A percentile compares a stretch with the other conserved stretches of the same genome.
Evolutionary conservation across 2,797 vertebrate genomes (phyloP).

Genomic region (Scolopax rusticola): DNA sequence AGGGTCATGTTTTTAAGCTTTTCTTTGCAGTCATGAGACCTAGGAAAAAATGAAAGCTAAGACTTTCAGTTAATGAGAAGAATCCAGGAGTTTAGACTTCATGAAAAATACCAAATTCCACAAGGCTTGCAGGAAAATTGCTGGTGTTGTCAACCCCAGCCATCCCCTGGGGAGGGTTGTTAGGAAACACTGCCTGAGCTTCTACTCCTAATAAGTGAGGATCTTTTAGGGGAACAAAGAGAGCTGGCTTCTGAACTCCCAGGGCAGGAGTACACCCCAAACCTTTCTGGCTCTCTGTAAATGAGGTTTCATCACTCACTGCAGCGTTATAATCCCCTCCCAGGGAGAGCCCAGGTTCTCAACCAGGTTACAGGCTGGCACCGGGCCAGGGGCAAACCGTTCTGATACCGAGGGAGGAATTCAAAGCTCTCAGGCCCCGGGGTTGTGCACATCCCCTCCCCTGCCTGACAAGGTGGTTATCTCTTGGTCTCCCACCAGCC

Average conservation of each 20-base stretch:
- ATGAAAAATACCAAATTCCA: constrained; percentile 41
- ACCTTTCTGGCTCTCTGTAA: neutral
- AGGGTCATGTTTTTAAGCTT: constrained; percentile 52
- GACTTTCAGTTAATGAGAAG: constrained; percentile 37
- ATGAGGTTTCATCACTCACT: neutral
- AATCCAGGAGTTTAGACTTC: constrained; percentile 1
- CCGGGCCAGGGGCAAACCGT: neutral
- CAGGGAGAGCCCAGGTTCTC: neutral
- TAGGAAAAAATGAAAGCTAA: constrained; percentile 54
- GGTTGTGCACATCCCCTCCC: neutral
- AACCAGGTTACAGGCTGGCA: neutral
- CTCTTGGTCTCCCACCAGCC: neutral
- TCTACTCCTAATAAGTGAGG: neutral
- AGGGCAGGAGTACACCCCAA: neutral
- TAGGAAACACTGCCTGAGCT: neutral
- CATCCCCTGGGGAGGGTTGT: neutral
- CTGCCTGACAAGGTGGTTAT: neutral
- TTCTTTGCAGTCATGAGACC: constrained; percentile 29
- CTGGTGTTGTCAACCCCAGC: neutral
- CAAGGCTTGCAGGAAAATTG: constrained; percentile 31
- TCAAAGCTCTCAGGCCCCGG: neutral
- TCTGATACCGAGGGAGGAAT: neutral
- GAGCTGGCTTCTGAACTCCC: neutral
- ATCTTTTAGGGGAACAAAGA: neutral
- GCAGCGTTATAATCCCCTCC: neutral